These are phyloP conservation scores for Chondrosia reniformis DNA, from an alignment of 37 sponge, comb jelly and placozoan genomes.

Conservation along the genomic window DNA sequence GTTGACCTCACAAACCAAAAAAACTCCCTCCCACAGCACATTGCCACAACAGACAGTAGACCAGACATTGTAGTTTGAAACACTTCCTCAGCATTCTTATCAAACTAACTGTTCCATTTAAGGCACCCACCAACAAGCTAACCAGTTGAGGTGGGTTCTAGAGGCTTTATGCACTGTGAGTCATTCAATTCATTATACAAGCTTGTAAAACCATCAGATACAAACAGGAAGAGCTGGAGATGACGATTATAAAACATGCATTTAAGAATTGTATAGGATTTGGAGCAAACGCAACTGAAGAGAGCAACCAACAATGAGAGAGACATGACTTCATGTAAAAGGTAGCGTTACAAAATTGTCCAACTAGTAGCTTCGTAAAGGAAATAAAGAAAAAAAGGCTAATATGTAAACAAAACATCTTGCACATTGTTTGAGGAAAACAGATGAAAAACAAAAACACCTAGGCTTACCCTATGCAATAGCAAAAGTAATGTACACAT, in stretches of 20 bases:
- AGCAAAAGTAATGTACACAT: background rate
- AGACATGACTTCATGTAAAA: too few species aligned
- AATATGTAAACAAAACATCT: too few species aligned
- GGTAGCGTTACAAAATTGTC: too few species aligned
- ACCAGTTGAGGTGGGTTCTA: background rate
- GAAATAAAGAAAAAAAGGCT: too few species aligned
- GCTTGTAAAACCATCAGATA: background rate
- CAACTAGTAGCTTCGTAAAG: too few species aligned
- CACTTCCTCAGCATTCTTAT: background rate
- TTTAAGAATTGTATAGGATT: background rate
- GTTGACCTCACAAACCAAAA: background rate
- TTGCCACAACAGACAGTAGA: background rate
- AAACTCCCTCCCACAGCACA: background rate
- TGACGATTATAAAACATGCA: background rate
- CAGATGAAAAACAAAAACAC: too few species aligned
- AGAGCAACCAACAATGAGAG: too few species aligned
- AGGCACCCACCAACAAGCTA: background rate
- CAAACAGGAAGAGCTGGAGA: background rate
- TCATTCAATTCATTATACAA: background rate
- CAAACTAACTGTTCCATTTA: background rate
- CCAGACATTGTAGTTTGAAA: background rate
- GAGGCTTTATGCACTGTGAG: background rate
- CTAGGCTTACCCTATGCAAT: too few species aligned
- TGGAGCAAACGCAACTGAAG: background rate
- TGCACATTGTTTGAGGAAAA: too few species aligned